Conservation (phyloP, 2,888 invertebrate genomes). For the Lepidochitona cinerea region DNA sequence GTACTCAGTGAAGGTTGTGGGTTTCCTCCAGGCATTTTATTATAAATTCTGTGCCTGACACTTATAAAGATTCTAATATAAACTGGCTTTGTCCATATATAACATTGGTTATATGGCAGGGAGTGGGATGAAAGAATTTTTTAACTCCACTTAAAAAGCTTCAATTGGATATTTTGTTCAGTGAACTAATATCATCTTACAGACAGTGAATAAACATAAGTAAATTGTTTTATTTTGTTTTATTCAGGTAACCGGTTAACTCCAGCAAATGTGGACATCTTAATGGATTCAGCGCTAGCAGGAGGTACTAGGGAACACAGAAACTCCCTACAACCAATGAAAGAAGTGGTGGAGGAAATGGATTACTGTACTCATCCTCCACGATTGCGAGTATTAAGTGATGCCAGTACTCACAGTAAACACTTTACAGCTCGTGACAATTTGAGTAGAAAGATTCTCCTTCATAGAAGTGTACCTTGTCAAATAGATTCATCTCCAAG, state of each 20-base stretch:
- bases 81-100: too few species aligned
- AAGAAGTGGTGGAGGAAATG: neutral
- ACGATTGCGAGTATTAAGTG: neutral
- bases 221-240: neutral
- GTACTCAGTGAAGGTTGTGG: too few species aligned
- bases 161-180: too few species aligned
- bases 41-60: too few species aligned
- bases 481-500: neutral
- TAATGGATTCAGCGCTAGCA: neutral
- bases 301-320: neutral
- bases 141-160: too few species aligned
- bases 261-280: neutral
- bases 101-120: too few species aligned
- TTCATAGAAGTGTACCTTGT: neutral
- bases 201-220: too few species aligned
- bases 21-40: too few species aligned
- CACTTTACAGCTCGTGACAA: neutral
- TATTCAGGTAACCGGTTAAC: neutral
- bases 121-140: too few species aligned
- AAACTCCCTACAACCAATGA: neutral
- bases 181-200: too few species aligned
- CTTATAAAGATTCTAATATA: too few species aligned
- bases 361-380: neutral
- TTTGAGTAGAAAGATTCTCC: neutral
- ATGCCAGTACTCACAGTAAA: constrained; percentile 17